These are phyloP conservation scores for Notolabrus celidotus DNA, from an alignment of 2,797 vertebrate genomes.

Conservation along the genomic window DNA sequence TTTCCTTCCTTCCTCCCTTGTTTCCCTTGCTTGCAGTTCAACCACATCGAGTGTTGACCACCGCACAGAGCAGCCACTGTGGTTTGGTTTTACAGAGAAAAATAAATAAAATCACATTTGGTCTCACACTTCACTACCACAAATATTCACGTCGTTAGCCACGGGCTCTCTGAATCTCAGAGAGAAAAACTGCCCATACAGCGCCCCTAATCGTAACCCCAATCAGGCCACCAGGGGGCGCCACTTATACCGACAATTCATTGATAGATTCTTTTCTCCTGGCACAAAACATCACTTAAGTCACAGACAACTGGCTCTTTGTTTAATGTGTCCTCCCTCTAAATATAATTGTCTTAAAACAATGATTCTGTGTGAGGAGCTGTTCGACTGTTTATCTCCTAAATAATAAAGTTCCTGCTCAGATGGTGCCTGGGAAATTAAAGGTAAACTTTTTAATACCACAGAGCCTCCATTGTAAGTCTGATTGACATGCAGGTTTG, in stretches of 20 bases:
- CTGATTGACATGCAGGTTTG: slow-evolving; percentile 43
- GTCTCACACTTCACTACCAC: no score
- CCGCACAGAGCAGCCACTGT: no score
- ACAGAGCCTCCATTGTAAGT: slow-evolving; percentile 17
- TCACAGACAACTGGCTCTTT: slow-evolving; percentile 31
- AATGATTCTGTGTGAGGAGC: slow-evolving; percentile 41
- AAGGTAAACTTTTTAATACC: slow-evolving; percentile 53
- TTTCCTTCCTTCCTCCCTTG: slow-evolving; percentile 13
- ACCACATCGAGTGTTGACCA: no score
- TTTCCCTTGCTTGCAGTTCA: no score
- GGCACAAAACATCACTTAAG: slow-evolving; percentile 12
- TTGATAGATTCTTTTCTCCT: slow-evolving; percentile 4
- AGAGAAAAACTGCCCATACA: no score
- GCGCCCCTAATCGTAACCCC: background rate
- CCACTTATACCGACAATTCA: slow-evolving; percentile 10
- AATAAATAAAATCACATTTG: no score
- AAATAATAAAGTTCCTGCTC: slow-evolving; percentile 42
- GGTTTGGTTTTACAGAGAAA: no score
- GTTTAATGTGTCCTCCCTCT: slow-evolving; percentile 31
- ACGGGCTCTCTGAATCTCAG: no score
- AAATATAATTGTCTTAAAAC: slow-evolving; percentile 39
- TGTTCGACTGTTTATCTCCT: slow-evolving; percentile 41
- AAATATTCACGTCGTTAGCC: no score
- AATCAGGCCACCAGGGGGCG: slow-evolving; percentile 23
- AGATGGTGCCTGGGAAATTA: slow-evolving; percentile 59